Evolutionary conservation across 1,140 invertebrate genomes (phyloP), one percentile per base, ranked within the genome.

Genomic region (Pteromalus puparum): DNA sequence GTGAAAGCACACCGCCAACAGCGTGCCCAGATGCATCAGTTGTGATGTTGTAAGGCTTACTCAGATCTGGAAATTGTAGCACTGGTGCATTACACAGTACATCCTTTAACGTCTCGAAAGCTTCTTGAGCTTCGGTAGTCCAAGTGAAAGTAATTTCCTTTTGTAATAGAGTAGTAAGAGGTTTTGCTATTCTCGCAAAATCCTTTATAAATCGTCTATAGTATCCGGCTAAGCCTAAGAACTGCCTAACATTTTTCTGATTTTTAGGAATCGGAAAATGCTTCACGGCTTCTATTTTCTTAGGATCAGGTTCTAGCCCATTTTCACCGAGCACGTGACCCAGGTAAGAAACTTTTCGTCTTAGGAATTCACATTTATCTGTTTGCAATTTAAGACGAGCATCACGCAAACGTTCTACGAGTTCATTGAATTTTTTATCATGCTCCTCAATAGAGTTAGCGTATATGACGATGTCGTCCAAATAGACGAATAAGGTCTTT

Each of bases 381-480:
- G 70, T 61, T 28, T 84, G 76, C 12, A 84, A 21, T 75, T 82
- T 86, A 21, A 82, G 42, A 38, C 65, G n/a, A n/a, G n/a, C n/a
- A n/a, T 79, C n/a, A n/a, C n/a, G n/a, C n/a, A n/a, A 7, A 48
- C 75, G n/a, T 80, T 75, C 30, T 9, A 74, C 81, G 21, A 94
- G 78, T 82, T 83, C 84, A 10, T 88, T 53, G 30, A 79, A 76
- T 86, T 90, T 89, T 61, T 83, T 7, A 13, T 86, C 79, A 79
- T 92, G 90, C 88, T 91, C 81, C 81, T 90, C 85, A 42, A 93
- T 82, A 24, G 88, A 88, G 18, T 74, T 85, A 5, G 87, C 86
- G 72, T 88, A 93, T 9, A 93, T 82, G n/a, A 94, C 85, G 1
- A 92, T 89, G 83, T 93, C 92, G 74, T 94, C 93, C 21, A 93